Conservation (phyloP, 1,140 invertebrate genomes). For the Ptiloglossa arizonensis region DNA sequence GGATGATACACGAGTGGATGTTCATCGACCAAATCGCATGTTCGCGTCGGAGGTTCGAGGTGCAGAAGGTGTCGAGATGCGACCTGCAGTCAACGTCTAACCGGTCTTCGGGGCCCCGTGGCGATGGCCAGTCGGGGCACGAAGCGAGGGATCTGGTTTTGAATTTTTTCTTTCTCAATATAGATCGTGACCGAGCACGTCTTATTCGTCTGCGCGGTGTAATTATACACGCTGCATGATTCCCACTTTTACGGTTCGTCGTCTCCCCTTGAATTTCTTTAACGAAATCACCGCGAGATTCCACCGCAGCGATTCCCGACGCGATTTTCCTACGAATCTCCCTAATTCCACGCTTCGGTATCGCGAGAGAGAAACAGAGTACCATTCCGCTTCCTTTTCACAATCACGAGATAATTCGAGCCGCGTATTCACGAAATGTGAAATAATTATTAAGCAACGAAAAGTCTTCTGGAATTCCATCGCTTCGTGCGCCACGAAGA, state of each 20-base stretch:
- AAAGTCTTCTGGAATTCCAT: too few species aligned
- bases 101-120: conserved; percentile 65
- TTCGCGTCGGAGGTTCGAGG: conserved; percentile 30
- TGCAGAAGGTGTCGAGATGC: conserved; percentile 64
- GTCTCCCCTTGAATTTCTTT: background rate
- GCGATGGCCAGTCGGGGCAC: conserved; percentile 35
- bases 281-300: background rate
- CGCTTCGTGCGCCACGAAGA: too few species aligned
- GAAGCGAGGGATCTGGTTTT: conserved; percentile 66
- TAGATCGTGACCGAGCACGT: conserved; percentile 64
- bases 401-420: too few species aligned
- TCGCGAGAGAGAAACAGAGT: too few species aligned
- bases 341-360: background rate
- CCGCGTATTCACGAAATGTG: too few species aligned
- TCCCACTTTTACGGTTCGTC: background rate
- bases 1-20: conserved; percentile 21
- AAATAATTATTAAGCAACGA: too few species aligned
- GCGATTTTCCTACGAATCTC: background rate
- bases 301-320: background rate
- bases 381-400: too few species aligned
- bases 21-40: conserved; percentile 32
- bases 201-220: conserved; percentile 50
- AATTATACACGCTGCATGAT: conserved; percentile 53
- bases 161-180: conserved; percentile 70
- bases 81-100: conserved; percentile 58